A percentile compares a stretch with the other conserved stretches of the same genome.
phyloP scores from a whole-genome alignment of 2,797 vertebrate genomes.

The Manis javanica region DNA sequence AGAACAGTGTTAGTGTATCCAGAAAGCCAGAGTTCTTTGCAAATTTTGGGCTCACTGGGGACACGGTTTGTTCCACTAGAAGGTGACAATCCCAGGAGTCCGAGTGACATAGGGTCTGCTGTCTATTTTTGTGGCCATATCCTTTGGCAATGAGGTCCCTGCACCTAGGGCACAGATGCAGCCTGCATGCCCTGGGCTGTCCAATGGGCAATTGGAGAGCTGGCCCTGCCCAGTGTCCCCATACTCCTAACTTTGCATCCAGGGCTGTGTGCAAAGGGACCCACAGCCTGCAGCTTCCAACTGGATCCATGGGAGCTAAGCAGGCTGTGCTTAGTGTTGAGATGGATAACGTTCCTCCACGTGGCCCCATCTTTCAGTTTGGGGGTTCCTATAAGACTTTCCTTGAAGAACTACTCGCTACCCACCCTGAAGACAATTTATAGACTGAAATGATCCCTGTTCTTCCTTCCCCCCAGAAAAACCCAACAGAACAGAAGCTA shows the following conservation, averaged over 20 bases:
- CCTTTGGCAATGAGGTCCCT: neutral
- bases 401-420: slow-evolving; percentile 21
- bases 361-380: neutral
- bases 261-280: neutral
- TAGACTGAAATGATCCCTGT: neutral
- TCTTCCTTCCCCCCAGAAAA: neutral
- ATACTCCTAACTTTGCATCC: neutral
- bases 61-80: neutral
- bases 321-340: neutral
- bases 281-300: neutral
- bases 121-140: neutral
- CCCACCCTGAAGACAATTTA: neutral
- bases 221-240: neutral
- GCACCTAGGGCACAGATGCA: neutral
- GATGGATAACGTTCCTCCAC: too few species aligned
- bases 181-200: neutral
- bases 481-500: neutral
- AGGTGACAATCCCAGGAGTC: neutral
- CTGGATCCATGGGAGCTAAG: neutral
- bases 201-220: neutral
- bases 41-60: neutral
- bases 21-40: neutral
- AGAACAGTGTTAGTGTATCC: neutral
- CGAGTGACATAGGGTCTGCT: neutral
- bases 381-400: neutral